Conservation (phyloP, 2,888 invertebrate genomes). For the Drosophila borborema region DNA sequence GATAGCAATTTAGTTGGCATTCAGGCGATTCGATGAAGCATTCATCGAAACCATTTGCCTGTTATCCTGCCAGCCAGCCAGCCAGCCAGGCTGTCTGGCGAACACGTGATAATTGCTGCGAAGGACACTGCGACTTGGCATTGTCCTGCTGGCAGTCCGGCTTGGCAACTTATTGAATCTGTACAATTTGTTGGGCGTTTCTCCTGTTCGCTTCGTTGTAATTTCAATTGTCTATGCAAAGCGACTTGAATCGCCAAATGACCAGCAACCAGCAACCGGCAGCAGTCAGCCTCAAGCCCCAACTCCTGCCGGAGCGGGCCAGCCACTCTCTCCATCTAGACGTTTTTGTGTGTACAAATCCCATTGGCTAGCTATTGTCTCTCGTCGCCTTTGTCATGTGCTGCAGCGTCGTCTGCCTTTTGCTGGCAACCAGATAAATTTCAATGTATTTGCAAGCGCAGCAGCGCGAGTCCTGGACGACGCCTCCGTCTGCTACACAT, state of each 20-base stretch:
- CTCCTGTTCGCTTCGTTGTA: slow-evolving; percentile 36
- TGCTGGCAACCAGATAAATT: slow-evolving; percentile 70
- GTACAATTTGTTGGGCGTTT: slow-evolving; percentile 72
- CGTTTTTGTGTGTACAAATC: slow-evolving; percentile 32
- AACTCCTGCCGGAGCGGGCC: not conserved
- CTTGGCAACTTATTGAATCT: slow-evolving; percentile 70
- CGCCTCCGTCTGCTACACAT: not conserved
- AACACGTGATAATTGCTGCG: slow-evolving; percentile 68
- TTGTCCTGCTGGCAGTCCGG: slow-evolving; percentile 8
- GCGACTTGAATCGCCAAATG: slow-evolving; percentile 73
- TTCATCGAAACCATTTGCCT: slow-evolving; percentile 37
- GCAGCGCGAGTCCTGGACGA: slow-evolving; percentile 23
- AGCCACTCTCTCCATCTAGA: not conserved
- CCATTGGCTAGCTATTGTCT: slow-evolving; percentile 56
- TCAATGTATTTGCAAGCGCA: slow-evolving; percentile 75
- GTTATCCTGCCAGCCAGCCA: slow-evolving; percentile 16
- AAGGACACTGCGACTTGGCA: slow-evolving; percentile 34
- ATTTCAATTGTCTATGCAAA: slow-evolving; percentile 79
- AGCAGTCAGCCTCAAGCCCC: not conserved
- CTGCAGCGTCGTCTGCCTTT: slow-evolving; percentile 41
- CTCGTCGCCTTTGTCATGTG: slow-evolving; percentile 44
- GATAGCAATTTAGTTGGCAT: slow-evolving; percentile 60
- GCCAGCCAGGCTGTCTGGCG: slow-evolving; percentile 9
- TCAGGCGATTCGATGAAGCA: slow-evolving; percentile 57
- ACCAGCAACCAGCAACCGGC: slow-evolving; percentile 47